Evolutionary conservation across 2,797 vertebrate genomes (phyloP).

Genomic region (Protonibea diacanthus): DNA sequence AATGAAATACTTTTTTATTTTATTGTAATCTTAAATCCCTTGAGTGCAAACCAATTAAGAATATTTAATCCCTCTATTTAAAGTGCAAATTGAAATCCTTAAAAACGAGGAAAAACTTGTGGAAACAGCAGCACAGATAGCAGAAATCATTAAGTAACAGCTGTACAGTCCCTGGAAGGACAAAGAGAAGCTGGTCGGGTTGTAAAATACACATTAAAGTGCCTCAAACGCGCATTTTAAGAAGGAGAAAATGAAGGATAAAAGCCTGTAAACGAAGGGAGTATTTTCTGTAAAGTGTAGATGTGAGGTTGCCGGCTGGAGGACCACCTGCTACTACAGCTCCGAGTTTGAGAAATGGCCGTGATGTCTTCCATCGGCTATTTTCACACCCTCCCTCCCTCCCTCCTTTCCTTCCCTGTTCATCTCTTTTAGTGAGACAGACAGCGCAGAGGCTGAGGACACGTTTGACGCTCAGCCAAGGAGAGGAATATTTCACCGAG

Average conservation of each 20-base stretch:
- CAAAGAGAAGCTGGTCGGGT: background rate
- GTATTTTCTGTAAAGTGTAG: background rate
- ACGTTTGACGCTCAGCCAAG: constrained; percentile 47
- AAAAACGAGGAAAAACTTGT: constrained; percentile 17
- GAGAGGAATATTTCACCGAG: constrained; percentile 61
- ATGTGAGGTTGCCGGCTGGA: constrained; percentile 6
- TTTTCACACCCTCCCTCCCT: constrained; percentile 28
- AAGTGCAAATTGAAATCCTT: constrained; percentile 52
- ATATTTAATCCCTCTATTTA: constrained; percentile 53
- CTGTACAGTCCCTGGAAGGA: constrained; percentile 40
- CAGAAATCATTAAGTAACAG: constrained; percentile 35
- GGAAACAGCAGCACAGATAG: constrained; percentile 23
- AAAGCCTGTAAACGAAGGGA: background rate
- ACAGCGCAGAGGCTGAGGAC: constrained; percentile 42
- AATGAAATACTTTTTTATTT: constrained; percentile 26
- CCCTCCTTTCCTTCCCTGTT: background rate
- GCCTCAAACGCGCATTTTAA: constrained; percentile 8
- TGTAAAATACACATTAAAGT: constrained; percentile 26
- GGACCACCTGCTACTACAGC: constrained; percentile 53
- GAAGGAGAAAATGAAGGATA: background rate
- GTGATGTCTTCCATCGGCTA: constrained; percentile 42
- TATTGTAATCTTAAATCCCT: constrained; percentile 53
- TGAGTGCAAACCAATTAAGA: constrained; percentile 55
- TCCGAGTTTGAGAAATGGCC: constrained; percentile 45
- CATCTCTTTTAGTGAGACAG: constrained; percentile 51